phyloP scores from a whole-genome alignment of 2,888 invertebrate species.

The Xylophagus ater region DNA sequence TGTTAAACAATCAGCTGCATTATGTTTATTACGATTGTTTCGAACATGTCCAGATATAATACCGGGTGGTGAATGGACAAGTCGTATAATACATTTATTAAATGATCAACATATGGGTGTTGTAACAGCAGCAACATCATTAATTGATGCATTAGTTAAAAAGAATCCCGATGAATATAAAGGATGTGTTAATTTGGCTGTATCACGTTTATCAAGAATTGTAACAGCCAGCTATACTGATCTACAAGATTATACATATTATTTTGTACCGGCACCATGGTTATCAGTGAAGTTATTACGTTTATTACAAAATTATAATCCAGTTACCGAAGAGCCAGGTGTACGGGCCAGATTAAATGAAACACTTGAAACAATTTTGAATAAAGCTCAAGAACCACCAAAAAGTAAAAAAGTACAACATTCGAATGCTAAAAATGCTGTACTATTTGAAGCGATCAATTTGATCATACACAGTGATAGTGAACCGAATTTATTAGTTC shows the following conservation, averaged over 20 bases:
- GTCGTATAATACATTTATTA: conserved; percentile 92
- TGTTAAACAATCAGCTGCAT: conserved; percentile 97
- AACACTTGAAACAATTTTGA: conserved; percentile 94
- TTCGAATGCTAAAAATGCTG: conserved; percentile 99
- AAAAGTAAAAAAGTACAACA: conserved; percentile 99
- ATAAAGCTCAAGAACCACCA: conserved; percentile 98
- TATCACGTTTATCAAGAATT: conserved; percentile 92
- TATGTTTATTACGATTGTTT: conserved; percentile 87
- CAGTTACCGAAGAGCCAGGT: conserved; percentile 92
- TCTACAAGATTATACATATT: conserved; percentile 99
- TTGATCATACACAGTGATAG: conserved; percentile 98
- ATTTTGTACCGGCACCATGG: conserved; percentile 99
- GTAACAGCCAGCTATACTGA: conserved; percentile 98
- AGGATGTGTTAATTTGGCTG: conserved; percentile 95
- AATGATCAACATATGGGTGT: conserved; percentile 99
- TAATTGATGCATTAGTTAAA: conserved; percentile 96
- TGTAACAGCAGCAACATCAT: conserved; percentile 94
- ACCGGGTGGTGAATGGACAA: conserved; percentile 97
- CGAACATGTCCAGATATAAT: conserved; percentile 94
- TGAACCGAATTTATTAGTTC: conserved; percentile 90
- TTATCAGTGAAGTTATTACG: conserved; percentile 93
- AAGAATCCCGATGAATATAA: conserved; percentile 99
- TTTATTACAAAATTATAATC: conserved; percentile 95
- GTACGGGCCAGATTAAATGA: conserved; percentile 93
- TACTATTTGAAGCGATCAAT: conserved; percentile 98